These are phyloP conservation scores for Crocuta crocuta DNA, from an alignment of 2,113 vertebrate species.

Conservation along the genomic window DNA sequence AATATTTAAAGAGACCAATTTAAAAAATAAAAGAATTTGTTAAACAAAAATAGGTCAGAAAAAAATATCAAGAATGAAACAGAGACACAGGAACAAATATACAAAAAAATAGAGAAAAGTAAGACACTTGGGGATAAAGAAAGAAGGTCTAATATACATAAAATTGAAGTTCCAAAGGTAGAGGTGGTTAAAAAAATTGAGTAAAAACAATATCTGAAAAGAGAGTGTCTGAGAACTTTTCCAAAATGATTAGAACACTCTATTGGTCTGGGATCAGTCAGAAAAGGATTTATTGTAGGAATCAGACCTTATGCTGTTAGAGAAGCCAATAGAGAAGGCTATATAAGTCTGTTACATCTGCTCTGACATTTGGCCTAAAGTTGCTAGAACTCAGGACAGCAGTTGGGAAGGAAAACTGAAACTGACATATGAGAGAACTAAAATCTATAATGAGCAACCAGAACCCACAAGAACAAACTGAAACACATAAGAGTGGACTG, in stretches of 20 bases:
- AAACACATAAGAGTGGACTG: background rate
- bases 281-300: background rate
- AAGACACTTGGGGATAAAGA: background rate
- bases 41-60: background rate
- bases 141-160: background rate
- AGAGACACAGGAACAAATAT: background rate
- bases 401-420: background rate
- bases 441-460: background rate
- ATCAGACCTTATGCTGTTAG: background rate
- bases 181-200: background rate
- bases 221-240: background rate
- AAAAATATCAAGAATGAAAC: background rate
- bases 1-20: background rate
- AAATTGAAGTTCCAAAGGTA: background rate
- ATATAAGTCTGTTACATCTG: background rate
- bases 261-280: background rate
- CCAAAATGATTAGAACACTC: slow-evolving; percentile 12
- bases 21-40: background rate
- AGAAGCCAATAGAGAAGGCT: background rate
- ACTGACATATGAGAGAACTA: background rate
- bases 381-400: background rate
- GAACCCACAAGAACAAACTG: background rate
- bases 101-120: background rate
- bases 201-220: background rate
- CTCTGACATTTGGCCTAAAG: background rate